Percentiles rank a stretch among this genome's conserved stretches.
phyloP scores from a whole-genome alignment of 2,113 vertebrate species.

The Bolborhynchus lineola region DNA sequence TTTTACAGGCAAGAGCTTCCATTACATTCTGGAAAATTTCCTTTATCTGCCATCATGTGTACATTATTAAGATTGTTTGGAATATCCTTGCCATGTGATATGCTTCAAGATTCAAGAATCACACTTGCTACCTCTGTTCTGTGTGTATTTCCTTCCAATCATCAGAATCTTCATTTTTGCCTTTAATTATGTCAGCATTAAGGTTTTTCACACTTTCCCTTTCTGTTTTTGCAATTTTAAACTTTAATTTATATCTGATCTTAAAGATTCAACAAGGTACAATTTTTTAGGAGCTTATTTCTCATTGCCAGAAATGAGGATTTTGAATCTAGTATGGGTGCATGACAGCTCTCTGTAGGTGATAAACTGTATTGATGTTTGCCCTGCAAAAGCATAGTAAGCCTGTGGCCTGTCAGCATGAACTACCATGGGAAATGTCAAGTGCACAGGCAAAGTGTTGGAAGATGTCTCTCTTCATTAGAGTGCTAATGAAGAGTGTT shows the following conservation, averaged over 20 bases:
- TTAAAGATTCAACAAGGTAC: not conserved
- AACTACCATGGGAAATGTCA: not conserved
- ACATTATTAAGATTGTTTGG: not conserved
- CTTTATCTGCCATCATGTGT: not conserved
- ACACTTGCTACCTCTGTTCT: not conserved
- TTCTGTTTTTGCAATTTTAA: not conserved
- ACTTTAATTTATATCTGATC: not conserved
- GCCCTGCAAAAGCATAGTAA: not conserved
- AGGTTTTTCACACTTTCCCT: not conserved
- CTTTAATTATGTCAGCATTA: not conserved
- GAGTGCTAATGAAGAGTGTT: not conserved
- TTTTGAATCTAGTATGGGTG: fast-evolving
- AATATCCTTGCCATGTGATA: not conserved
- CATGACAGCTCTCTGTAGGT: not conserved
- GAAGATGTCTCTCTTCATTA: not conserved
- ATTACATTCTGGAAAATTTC: not conserved
- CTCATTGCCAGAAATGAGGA: not conserved
- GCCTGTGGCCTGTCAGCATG: not conserved
- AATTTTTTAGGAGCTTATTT: not conserved
- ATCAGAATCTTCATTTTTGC: not conserved
- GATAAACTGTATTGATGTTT: not conserved
- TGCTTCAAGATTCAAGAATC: not conserved
- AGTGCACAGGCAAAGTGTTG: not conserved
- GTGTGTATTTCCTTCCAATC: not conserved
- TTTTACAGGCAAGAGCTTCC: not conserved